Evolutionary conservation across 1,140 invertebrate species (phyloP).

Genomic region (Lethocerus indicus): DNA sequence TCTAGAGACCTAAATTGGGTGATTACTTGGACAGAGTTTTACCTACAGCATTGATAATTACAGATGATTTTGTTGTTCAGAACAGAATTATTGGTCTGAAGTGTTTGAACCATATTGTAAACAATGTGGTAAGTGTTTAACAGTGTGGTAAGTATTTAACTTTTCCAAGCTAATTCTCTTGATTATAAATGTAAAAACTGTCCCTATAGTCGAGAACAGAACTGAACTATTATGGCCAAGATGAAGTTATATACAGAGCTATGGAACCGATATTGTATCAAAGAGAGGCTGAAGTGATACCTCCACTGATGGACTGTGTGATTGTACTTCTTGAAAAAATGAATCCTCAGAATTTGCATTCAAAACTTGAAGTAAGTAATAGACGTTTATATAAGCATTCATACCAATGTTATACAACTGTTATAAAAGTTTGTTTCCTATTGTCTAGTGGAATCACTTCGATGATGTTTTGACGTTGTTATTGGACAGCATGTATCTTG

Average conservation of each 20-base stretch:
- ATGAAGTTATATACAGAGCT: constrained; percentile 11
- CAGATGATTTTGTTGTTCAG: constrained; percentile 11
- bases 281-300: constrained; percentile 1
- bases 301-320: background rate
- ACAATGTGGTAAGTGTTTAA: constrained; percentile 13
- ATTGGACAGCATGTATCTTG: constrained; percentile 6
- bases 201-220: too few species aligned
- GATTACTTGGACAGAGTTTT: constrained; percentile 6
- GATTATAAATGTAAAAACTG: too few species aligned
- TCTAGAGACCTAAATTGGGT: constrained; percentile 8
- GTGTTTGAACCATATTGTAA: constrained; percentile 11
- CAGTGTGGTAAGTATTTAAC: too few species aligned
- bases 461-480: constrained; percentile 5
- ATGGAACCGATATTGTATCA: constrained; percentile 3
- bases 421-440: background rate
- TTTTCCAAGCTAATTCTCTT: too few species aligned
- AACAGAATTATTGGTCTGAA: constrained; percentile 10
- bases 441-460: constrained; percentile 3
- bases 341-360: too few species aligned
- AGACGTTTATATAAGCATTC: background rate
- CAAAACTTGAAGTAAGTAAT: too few species aligned
- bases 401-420: background rate
- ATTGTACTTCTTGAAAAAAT: background rate
- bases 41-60: constrained; percentile 11
- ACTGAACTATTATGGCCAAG: background rate